Percentiles rank a stretch among this genome's conserved stretches.
Evolutionary conservation across 2,113 vertebrate species (phyloP).

Genomic region (Pagrus major): DNA sequence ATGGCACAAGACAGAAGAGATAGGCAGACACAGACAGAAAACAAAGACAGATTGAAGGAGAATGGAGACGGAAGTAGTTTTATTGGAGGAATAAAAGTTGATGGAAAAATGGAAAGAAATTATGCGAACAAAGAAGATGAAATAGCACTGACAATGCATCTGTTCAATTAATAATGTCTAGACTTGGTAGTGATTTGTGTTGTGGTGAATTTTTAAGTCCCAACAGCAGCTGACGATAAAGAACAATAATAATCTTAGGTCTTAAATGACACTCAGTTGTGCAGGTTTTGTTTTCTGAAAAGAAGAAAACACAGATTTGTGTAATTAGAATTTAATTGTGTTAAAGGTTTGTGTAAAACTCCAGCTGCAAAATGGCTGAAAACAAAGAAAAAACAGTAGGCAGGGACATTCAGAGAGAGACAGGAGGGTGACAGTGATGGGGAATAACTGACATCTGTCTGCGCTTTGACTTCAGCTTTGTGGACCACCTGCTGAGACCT

Average conservation of each 20-base stretch:
- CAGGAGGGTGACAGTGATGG: neutral
- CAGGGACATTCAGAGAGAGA: neutral
- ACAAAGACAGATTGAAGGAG: neutral
- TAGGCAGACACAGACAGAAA: neutral
- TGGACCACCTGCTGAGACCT: constrained; percentile 25
- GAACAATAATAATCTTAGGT: neutral
- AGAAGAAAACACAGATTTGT: neutral
- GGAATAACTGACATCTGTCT: constrained; percentile 23
- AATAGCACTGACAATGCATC: neutral
- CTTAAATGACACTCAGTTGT: neutral
- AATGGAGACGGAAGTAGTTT: neutral
- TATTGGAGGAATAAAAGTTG: too few relatives aligned
- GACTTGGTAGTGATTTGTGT: neutral
- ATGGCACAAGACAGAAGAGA: neutral
- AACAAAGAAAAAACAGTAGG: constrained; percentile 1
- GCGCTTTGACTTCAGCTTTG: constrained; percentile 22
- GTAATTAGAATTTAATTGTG: neutral
- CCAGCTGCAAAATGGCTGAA: neutral
- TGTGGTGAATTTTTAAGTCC: neutral
- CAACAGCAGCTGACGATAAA: constrained; percentile 7
- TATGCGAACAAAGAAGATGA: neutral
- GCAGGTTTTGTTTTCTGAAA: neutral
- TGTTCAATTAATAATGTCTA: neutral
- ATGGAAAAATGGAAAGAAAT: neutral
- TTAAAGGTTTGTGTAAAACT: constrained; percentile 7